Conservation (phyloP, 2,797 vertebrate species). For the Bradypus variegatus region DNA sequence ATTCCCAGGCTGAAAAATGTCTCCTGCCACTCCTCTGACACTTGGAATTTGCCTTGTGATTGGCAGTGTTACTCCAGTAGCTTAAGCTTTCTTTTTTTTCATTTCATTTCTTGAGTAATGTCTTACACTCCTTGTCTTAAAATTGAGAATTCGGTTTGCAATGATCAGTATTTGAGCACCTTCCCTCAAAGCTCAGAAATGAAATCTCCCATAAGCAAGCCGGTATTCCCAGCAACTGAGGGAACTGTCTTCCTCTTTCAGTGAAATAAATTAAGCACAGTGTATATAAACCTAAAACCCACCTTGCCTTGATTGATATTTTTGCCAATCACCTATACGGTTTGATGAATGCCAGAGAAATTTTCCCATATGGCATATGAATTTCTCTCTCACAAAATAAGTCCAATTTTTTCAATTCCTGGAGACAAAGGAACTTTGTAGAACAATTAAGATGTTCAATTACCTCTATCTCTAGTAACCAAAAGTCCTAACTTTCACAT, state of each 20-base stretch:
- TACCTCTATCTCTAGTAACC: slow-evolving; percentile 50
- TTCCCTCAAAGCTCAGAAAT: slow-evolving; percentile 46
- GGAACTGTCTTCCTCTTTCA: background rate
- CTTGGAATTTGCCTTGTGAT: slow-evolving; percentile 68
- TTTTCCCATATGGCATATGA: background rate
- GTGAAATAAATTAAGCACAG: slow-evolving; percentile 35
- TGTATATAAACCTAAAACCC: background rate
- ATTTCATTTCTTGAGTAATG: slow-evolving; percentile 66
- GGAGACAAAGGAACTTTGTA: slow-evolving; percentile 49
- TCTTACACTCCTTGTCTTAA: slow-evolving; percentile 30
- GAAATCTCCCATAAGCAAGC: background rate
- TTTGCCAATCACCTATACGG: slow-evolving; percentile 43
- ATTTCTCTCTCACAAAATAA: slow-evolving; percentile 23
- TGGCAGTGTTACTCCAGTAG: slow-evolving; percentile 64
- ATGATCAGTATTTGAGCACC: slow-evolving; percentile 8
- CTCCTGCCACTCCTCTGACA: slow-evolving; percentile 52
- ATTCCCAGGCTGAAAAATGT: slow-evolving; percentile 65
- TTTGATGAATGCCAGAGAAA: slow-evolving; percentile 20
- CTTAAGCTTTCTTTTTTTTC: slow-evolving; percentile 25
- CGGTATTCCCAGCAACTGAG: background rate
- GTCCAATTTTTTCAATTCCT: slow-evolving; percentile 26
- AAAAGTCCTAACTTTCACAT: slow-evolving; percentile 50
- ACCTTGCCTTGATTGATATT: background rate
- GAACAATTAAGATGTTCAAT: slow-evolving; percentile 48
- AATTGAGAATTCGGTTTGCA: slow-evolving; percentile 38